These are phyloP conservation scores for Thelaira solivaga DNA, from an alignment of 2,888 invertebrate genomes.

Conservation along the genomic window DNA sequence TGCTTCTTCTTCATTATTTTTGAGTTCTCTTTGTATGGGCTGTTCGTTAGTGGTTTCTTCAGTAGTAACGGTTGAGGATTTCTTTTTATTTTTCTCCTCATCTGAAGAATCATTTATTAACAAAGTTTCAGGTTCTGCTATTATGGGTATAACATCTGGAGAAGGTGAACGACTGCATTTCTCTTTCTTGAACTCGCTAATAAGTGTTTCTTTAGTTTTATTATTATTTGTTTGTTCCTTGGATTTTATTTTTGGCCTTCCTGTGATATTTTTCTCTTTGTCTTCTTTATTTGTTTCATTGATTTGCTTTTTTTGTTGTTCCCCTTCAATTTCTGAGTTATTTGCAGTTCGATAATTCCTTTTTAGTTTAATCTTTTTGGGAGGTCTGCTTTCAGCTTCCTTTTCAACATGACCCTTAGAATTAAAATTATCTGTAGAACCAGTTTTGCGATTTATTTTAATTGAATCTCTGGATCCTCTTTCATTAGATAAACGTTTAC, in stretches of 20 bases:
- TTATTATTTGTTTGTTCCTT: slow-evolving; percentile 22
- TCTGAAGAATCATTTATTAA: slow-evolving; percentile 79
- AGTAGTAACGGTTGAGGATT: background rate
- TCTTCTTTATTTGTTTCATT: background rate
- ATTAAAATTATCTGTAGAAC: slow-evolving; percentile 11
- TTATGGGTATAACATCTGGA: slow-evolving; percentile 76
- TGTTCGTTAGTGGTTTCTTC: slow-evolving; percentile 8
- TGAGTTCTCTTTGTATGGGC: background rate
- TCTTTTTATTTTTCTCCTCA: slow-evolving; percentile 67
- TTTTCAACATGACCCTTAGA: slow-evolving; percentile 9
- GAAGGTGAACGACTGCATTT: slow-evolving; percentile 71
- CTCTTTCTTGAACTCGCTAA: slow-evolving; percentile 60
- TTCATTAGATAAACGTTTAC: slow-evolving; percentile 59
- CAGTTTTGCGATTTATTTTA: slow-evolving; percentile 14
- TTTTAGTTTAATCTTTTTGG: slow-evolving; percentile 73
- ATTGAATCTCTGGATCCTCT: slow-evolving; percentile 40
- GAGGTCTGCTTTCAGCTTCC: slow-evolving; percentile 32
- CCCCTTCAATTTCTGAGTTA: slow-evolving; percentile 16
- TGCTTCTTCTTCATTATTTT: slow-evolving; percentile 61
- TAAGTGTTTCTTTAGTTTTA: background rate
- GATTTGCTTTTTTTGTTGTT: background rate
- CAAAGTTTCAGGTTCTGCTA: slow-evolving; percentile 78
- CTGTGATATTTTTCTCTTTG: slow-evolving; percentile 25
- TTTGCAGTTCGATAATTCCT: slow-evolving; percentile 70
- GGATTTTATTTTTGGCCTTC: slow-evolving; percentile 15